Base-by-base conservation (phyloP, 2,113 vertebrate species). In the Salvelinus alpinus region DNA sequence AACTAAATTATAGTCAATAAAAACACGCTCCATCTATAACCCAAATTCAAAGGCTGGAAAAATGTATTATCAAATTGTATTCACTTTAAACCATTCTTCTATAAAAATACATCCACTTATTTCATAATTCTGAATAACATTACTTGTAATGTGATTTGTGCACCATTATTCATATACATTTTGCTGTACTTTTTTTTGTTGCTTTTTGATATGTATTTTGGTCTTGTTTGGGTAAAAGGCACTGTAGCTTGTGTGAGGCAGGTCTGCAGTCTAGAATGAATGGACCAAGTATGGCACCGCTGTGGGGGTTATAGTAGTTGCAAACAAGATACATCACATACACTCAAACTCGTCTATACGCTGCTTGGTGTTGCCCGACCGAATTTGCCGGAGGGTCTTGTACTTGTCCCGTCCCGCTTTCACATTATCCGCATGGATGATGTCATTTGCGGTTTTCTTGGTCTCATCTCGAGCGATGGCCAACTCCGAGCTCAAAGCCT, bases 301-400 rank as follows among this genome's bases (percentile, higher is more conserved):
- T 88, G 84, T 85, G 91, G 87, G 92, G 91, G 93, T 92, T 92
- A 90, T 80, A 86, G 92, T 89, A 77, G 71, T 74, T 64, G 51
- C 80, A 77, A 74, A 71, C 6, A 54, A 54, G 75, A 12, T 20
- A 68, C 68, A 90, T 96, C 96, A 99, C 98, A 99, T 99, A 90
- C 97, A 98, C 82, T 99, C 98, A 18, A 99, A 99, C 86, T 99
- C 98, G 9, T 99, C 98, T 0, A 99, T 99, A 74, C 98, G 97
- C 90, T 99, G 98, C 93, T 99, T 99, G 94, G 98, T 99, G 91
- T 99, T 99, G 64, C 98, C 98, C 77, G 98, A 98, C 51, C 97
- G 96, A 74, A 99, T 99, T 93, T 99, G 98, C 75, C 97, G 94
- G 68, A 99, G 95, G 82, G 98, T 99, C 94, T 99, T 99, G 92